Evolutionary conservation across 2,888 invertebrate genomes (phyloP), one percentile per base, ranked within the genome.

Genomic region (Acrobasis suavella): DNA sequence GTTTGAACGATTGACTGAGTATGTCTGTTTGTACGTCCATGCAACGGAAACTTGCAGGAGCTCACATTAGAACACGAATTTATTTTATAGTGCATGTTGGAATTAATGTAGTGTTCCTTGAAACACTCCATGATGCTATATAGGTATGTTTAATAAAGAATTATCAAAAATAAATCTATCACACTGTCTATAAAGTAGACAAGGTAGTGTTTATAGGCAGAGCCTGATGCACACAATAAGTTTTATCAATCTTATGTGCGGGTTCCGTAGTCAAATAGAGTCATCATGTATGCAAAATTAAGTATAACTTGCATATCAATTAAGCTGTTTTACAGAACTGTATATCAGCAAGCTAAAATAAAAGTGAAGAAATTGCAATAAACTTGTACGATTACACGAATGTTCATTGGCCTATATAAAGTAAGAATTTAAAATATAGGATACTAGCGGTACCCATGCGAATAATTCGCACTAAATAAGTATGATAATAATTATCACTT

Each of bases 61-160:
- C 52, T 60, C 49, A 60, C 60, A 65, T 65, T 42, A 38, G 51
- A 62, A 66, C 67, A 69, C 68, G 59, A 63, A 52, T 66, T 66
- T 64, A 51, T 65, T 63, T 65, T 68, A 16, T 56, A 65, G 64
- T 65, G 70, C 72, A 72, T 72, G 72, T 50, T 62, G 42, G 37
- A 64, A 54, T 65, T 63, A 46, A 52, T 58, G 52, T 63, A 49
- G 58, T 58, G 58, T 64, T 60, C 62, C 46, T 5, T 46, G n/a
- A 46, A 46, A 46, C 46, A 46, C 46, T 14, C 7, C n/a, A 46
- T 32, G 8, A 42, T 6, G 42, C 12, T n/a, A n/a, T 42, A 12
- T 12, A 42, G 3, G 22, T 22, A 42, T 42, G 1, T 1, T 14
- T 12, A 42, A 12, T 7, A 46, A 46, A 14, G 1, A 0, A 42